phyloP scores from a whole-genome alignment of 2,113 vertebrate genomes.

The Tragelaphus strepsiceros region DNA sequence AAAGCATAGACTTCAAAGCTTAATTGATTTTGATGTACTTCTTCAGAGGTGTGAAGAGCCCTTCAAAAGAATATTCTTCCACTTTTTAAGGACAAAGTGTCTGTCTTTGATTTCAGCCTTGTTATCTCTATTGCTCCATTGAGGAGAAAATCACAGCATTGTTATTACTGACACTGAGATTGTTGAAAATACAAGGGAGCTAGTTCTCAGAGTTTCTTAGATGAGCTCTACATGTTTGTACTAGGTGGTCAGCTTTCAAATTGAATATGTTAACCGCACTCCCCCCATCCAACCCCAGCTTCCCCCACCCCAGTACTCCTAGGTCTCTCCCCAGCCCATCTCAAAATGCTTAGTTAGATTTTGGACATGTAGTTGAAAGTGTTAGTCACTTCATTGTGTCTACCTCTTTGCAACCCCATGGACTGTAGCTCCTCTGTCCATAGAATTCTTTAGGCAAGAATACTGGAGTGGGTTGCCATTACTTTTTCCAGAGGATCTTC shows the following conservation, averaged over 20 bases:
- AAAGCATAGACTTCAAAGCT: not conserved
- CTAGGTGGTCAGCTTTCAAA: not conserved
- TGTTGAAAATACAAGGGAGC: not conserved
- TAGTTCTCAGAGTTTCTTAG: not conserved
- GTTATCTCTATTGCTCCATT: not conserved
- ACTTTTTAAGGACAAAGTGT: not conserved
- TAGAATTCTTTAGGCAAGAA: not conserved
- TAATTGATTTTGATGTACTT: conserved; percentile 19
- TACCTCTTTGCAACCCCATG: not conserved
- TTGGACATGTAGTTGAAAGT: not conserved
- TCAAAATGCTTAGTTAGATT: not conserved
- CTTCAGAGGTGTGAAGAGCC: not conserved
- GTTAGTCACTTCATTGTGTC: not conserved
- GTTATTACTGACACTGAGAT: not conserved
- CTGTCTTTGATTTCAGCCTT: not conserved
- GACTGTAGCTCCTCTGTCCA: not conserved
- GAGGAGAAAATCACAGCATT: not conserved
- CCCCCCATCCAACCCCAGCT: not conserved
- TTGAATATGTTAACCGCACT: not conserved
- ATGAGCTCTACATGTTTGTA: not conserved
- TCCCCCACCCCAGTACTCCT: not conserved
- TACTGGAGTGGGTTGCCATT: not conserved
- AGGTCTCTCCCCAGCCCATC: not conserved
- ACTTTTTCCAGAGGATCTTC: too few species aligned
- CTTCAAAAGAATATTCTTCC: not conserved